Percentiles rank a stretch among this genome's conserved stretches.
These are phyloP conservation scores for Alviniconcha strummeri DNA, from an alignment of 2,888 invertebrate genomes.

Conservation along the genomic window DNA sequence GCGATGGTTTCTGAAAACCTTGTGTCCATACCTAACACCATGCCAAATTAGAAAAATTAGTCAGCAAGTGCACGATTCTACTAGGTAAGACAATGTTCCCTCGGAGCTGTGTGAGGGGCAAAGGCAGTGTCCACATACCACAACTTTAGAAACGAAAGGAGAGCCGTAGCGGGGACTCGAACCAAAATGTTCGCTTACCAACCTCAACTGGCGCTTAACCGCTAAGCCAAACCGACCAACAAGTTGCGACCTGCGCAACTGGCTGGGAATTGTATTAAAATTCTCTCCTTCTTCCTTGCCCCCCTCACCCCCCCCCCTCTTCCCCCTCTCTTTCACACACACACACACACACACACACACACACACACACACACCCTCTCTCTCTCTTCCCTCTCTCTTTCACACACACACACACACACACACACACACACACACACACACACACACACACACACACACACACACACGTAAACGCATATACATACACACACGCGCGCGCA, in stretches of 20 bases:
- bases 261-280: too few relatives aligned
- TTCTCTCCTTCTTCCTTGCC: too few relatives aligned
- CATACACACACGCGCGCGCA: background rate
- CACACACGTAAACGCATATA: background rate
- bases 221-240: too few relatives aligned
- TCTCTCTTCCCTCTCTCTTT: background rate
- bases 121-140: too few relatives aligned
- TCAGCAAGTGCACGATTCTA: background rate
- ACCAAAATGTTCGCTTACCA: too few relatives aligned
- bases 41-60: background rate
- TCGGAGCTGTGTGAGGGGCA: too few relatives aligned
- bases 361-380: background rate
- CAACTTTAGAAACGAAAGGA: too few relatives aligned
- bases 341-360: constrained; percentile 6
- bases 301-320: too few relatives aligned
- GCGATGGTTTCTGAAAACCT: background rate
- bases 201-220: too few relatives aligned
- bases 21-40: background rate
- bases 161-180: too few relatives aligned
- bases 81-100: background rate
- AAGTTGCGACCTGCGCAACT: too few relatives aligned
- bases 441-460: background rate
- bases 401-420: background rate
- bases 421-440: background rate
- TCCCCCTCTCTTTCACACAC: background rate